A percentile compares a stretch with the other conserved stretches of the same genome.
Evolutionary conservation across 2,888 invertebrate species (phyloP).

Genomic region (Alentia gelatinosa): DNA sequence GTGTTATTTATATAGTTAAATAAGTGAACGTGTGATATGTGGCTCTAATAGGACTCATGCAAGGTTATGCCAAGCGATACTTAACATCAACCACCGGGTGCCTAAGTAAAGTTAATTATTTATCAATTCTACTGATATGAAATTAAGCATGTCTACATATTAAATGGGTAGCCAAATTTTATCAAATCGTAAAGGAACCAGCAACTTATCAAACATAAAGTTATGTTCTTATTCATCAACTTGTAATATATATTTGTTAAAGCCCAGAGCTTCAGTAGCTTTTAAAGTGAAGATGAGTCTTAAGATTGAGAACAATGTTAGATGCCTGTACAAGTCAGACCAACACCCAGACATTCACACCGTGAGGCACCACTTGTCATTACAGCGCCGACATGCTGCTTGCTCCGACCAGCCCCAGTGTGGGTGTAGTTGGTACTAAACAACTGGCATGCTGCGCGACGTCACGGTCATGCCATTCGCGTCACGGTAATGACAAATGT

Average conservation of each 20-base stretch:
- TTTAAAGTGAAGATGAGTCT: neutral
- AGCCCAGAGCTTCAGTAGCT: neutral
- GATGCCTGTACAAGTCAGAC: slow-evolving; percentile 22
- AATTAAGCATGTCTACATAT: no score
- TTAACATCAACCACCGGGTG: no score
- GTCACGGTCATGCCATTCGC: neutral
- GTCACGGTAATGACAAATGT: slow-evolving; percentile 1
- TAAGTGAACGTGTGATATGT: neutral
- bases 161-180: no score
- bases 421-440: neutral
- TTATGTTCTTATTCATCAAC: no score
- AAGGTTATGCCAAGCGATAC: neutral
- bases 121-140: no score
- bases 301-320: neutral
- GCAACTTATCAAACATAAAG: no score
- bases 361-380: slow-evolving; percentile 26
- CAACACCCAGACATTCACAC: slow-evolving; percentile 4
- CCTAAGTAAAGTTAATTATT: no score
- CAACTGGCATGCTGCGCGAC: slow-evolving; percentile 3
- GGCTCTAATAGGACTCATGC: neutral
- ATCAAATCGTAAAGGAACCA: no score
- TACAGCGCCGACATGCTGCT: slow-evolving; percentile 15
- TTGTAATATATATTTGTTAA: neutral
- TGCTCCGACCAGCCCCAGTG: neutral
- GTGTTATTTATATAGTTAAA: neutral